phyloP scores from a whole-genome alignment of 2,888 invertebrate genomes.

The Osmoderma eremita region DNA sequence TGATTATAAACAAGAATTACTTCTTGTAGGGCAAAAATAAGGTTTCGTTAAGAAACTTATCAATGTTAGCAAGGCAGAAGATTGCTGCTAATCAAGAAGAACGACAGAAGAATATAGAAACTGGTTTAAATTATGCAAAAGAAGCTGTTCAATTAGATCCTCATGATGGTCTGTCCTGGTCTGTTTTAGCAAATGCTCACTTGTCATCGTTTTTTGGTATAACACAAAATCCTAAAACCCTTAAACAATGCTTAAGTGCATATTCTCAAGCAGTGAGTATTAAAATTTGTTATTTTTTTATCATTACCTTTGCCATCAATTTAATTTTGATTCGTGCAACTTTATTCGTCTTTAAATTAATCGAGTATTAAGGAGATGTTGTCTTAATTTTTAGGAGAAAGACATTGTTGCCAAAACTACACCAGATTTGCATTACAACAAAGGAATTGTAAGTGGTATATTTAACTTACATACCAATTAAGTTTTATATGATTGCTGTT shows the following conservation, averaged over 20 bases:
- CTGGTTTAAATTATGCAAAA: constrained; percentile 81
- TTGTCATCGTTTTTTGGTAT: constrained; percentile 81
- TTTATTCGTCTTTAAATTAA: no score
- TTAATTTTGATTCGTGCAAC: no score
- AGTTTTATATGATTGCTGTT: background rate
- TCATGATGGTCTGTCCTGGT: constrained; percentile 85
- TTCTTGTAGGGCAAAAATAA: constrained; percentile 74
- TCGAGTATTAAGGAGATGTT: background rate
- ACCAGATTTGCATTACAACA: constrained; percentile 85
- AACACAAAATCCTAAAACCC: constrained; percentile 75
- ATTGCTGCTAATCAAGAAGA: constrained; percentile 65
- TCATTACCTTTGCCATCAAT: background rate
- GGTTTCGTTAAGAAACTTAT: constrained; percentile 80
- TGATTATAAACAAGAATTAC: background rate
- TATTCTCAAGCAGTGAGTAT: constrained; percentile 80
- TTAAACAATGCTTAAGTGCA: constrained; percentile 81
- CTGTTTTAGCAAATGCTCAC: constrained; percentile 85
- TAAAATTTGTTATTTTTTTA: constrained; percentile 46
- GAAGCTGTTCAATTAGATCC: constrained; percentile 83
- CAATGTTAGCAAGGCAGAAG: constrained; percentile 82
- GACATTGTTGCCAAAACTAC: constrained; percentile 77
- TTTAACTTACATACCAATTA: constrained; percentile 21
- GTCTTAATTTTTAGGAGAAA: constrained; percentile 68
- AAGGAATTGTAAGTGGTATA: constrained; percentile 76
- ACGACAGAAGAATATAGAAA: constrained; percentile 70